Conservation (phyloP, 1,140 invertebrate genomes). For the Drosophila melanogaster region Release_6_plus_ISO1_MT NC_004354.4:3445001-3445500, state of each 20-base stretch:
- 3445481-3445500: not conserved
- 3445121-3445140: slow-evolving; percentile 44
- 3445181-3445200: slow-evolving; percentile 17
- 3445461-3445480: not conserved
- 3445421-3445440: slow-evolving; percentile 40
- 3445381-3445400: slow-evolving; percentile 17
- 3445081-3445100: slow-evolving; percentile 19
- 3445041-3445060: not conserved
- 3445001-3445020: too few relatives aligned
- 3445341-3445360: slow-evolving; percentile 49
- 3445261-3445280: slow-evolving; percentile 14
- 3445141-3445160: slow-evolving; percentile 47
- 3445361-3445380: not conserved
- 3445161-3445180: slow-evolving; percentile 32
- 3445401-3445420: slow-evolving; percentile 54
- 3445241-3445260: slow-evolving; percentile 30
- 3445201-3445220: slow-evolving; percentile 2
- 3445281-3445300: slow-evolving; percentile 70
- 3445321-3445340: slow-evolving; percentile 72
- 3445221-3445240: slow-evolving; percentile 16
- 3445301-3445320: slow-evolving; percentile 64
- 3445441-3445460: not conserved
- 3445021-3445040: too few relatives aligned
- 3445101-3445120: slow-evolving; percentile 42
- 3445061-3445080: not conserved